A percentile compares a stretch with the other conserved stretches of the same genome.
Conservation (phyloP, 2,113 vertebrate genomes). For the Osmerus mordax region DNA sequence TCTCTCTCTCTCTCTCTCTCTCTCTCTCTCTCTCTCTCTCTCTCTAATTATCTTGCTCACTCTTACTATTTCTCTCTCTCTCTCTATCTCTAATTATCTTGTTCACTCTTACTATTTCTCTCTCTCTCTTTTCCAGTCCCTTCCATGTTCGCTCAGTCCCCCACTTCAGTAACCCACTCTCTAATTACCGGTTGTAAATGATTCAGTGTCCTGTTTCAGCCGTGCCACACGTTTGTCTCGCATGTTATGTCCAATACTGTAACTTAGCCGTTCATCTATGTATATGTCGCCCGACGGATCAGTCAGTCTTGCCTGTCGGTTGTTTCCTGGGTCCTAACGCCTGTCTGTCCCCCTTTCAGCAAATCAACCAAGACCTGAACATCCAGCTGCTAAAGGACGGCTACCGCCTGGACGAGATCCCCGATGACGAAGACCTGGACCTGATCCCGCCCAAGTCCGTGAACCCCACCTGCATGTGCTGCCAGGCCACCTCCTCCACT, state of each 20-base stretch:
- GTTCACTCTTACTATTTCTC: background rate
- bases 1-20: too few species aligned
- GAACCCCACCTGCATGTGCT: conserved; percentile 99
- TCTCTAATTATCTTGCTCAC: too few species aligned
- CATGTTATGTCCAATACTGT: too few species aligned
- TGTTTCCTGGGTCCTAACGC: too few species aligned
- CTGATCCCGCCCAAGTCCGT: conserved; percentile 95
- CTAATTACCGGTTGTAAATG: background rate
- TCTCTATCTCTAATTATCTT: background rate
- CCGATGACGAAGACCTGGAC: conserved; percentile 95
- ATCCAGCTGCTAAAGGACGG: conserved; percentile 98
- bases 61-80: background rate
- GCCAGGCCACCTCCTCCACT: conserved; percentile 95
- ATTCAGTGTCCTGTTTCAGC: too few species aligned
- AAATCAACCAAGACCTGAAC: conserved; percentile 99
- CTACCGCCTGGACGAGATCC: conserved; percentile 96
- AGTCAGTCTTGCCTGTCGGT: too few species aligned
- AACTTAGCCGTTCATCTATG: background rate
- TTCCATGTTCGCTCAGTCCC: background rate
- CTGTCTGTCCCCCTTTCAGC: conserved; percentile 73
- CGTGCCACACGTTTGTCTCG: too few species aligned
- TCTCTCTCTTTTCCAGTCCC: background rate
- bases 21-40: too few species aligned
- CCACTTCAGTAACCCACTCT: background rate
- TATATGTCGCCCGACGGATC: background rate